Conservation (phyloP, 2,113 vertebrate genomes). For the Hoplias malabaricus region DNA sequence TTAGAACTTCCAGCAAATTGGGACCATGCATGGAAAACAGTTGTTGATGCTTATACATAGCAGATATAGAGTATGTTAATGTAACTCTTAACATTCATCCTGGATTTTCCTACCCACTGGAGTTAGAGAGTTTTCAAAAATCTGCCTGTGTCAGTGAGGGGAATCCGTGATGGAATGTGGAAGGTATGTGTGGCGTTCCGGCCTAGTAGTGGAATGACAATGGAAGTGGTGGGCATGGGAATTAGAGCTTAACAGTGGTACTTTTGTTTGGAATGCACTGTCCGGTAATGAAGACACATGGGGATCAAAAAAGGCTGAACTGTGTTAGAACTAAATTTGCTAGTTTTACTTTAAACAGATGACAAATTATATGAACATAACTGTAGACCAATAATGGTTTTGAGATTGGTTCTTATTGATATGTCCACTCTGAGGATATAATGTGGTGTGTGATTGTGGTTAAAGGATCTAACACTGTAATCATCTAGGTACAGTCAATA, state of each 20-base stretch:
- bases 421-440: background rate
- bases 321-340: background rate
- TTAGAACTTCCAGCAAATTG: conserved; percentile 23
- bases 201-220: conserved; percentile 38
- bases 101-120: background rate
- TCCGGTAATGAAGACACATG: conserved; percentile 65
- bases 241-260: conserved; percentile 40
- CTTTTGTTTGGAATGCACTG: conserved; percentile 49
- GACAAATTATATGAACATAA: conserved; percentile 2
- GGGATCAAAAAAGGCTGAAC: conserved; percentile 10
- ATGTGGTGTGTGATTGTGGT: background rate
- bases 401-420: background rate
- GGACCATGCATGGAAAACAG: background rate
- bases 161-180: conserved; percentile 43
- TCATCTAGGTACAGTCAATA: conserved; percentile 2
- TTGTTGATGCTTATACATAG: background rate
- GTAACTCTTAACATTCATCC: background rate
- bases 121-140: conserved; percentile 9
- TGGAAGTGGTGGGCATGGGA: conserved; percentile 46
- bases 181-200: conserved; percentile 43
- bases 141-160: conserved; percentile 17
- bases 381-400: background rate
- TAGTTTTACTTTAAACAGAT: background rate
- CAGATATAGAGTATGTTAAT: background rate
- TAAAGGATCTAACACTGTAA: background rate